Percentiles rank a stretch among this genome's conserved stretches.
Conservation (phyloP, 2,888 invertebrate species). For the Odiellus spinosus region DNA sequence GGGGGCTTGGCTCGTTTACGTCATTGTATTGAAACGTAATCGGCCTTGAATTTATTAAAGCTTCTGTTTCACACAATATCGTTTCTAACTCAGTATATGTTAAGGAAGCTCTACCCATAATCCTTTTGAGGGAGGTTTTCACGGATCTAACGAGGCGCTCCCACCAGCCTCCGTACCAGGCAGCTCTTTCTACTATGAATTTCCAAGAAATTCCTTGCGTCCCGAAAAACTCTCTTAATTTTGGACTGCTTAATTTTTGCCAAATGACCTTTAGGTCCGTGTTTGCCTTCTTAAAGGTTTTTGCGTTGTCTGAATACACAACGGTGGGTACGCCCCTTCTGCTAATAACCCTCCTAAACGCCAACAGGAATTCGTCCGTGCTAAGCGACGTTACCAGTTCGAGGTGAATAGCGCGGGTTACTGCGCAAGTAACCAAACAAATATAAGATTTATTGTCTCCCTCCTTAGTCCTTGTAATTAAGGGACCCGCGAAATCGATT, state of each 20-base stretch:
- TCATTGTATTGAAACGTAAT: conserved; percentile 23
- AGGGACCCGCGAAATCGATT: conserved; percentile 1
- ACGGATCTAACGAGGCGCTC: conserved; percentile 29
- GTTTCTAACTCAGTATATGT: conserved; percentile 25
- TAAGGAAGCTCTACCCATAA: conserved; percentile 29
- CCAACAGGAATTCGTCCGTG: conserved; percentile 23
- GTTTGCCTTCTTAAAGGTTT: conserved; percentile 27
- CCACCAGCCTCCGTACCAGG: conserved; percentile 33
- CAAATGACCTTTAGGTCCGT: conserved; percentile 23
- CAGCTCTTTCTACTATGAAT: conserved; percentile 29
- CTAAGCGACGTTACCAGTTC: conserved; percentile 25
- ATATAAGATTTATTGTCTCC: background rate
- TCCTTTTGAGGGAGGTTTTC: conserved; percentile 26
- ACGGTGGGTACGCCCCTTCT: conserved; percentile 24
- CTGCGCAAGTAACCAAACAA: conserved; percentile 1
- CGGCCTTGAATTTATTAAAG: conserved; percentile 26
- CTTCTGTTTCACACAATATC: conserved; percentile 22
- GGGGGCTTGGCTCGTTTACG: conserved; percentile 8
- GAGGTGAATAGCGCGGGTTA: conserved; percentile 26
- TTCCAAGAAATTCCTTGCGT: conserved; percentile 20
- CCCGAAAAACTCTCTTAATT: conserved; percentile 2
- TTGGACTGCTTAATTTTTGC: conserved; percentile 5
- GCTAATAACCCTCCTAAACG: conserved; percentile 25
- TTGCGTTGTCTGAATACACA: conserved; percentile 29
- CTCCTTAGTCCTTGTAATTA: conserved; percentile 10